Evolutionary conservation across 2,797 vertebrate species (phyloP), one percentile per base, ranked within the genome.

Genomic region (Esox masquinongy): DNA sequence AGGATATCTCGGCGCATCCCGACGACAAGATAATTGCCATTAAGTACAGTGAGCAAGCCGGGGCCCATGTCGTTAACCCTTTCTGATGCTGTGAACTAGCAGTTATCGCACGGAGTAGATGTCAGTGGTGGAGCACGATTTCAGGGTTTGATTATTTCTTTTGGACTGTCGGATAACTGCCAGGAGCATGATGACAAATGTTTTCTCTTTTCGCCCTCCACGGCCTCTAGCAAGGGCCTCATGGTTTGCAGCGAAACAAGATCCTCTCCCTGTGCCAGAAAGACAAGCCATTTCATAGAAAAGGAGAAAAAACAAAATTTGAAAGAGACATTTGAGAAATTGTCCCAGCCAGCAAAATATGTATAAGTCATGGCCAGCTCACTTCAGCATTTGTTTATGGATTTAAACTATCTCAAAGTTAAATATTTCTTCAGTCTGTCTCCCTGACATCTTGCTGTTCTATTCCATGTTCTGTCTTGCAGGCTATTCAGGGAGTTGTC

Each of bases 11-110:
- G 0, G 50, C 72, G 73, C 24, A 6, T 68, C 53, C 61, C 7
- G 73, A 83, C 85, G 88, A 90, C 88, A 82, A 84, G 80, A 88
- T 86, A 86, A 92, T 89, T 83, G 74, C 78, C 29, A 63, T 22
- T 61, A 79, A 88, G 77, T 68, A 81, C 75, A 73, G 74, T 61
- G 75, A 68, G 74, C 72, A 6, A 66, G 63, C 26, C 15, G 26
- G 26, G 29, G 15, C 63, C 63, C 26, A 29, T 11, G 6, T 49
- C 64, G 79, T 87, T 77, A 81, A 83, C 74, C 53, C 5, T 84
- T 84, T 84, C 80, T 69, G 72, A 76, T 12, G 51, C 71, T 24
- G 56, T 22, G 19, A 59, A 22, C 22, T 59, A 11, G 19, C 3
- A 74, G 49, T 71, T 11, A 66, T 68, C 76, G 12, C 56, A 66